Evolutionary conservation across 2,888 invertebrate genomes (phyloP).

Genomic region (Leuctra nigra): DNA sequence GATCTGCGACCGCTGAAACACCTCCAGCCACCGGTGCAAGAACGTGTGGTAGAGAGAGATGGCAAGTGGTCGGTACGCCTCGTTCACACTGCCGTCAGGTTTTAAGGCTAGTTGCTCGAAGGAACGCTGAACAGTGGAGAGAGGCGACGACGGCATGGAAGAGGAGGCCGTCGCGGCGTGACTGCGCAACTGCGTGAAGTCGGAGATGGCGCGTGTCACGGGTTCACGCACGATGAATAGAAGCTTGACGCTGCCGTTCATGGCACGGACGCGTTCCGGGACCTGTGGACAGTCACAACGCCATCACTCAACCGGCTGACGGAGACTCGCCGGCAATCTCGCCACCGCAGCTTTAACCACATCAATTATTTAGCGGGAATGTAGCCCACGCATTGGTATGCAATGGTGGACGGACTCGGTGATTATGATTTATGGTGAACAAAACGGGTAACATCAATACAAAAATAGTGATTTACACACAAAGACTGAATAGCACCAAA

Average conservation of each 20-base stretch:
- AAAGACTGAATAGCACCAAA: too few relatives aligned
- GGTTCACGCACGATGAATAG: conserved; percentile 94
- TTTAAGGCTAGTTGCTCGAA: conserved; percentile 78
- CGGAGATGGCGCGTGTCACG: conserved; percentile 91
- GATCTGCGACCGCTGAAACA: conserved; percentile 79
- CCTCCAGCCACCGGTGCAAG: conserved; percentile 85
- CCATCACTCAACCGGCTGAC: conserved; percentile 37
- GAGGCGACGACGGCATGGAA: conserved; percentile 31
- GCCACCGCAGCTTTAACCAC: conserved; percentile 61
- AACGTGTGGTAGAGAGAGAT: conserved; percentile 90
- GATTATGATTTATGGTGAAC: too few relatives aligned
- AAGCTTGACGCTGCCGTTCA: conserved; percentile 89
- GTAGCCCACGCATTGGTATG: too few relatives aligned
- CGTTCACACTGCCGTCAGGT: conserved; percentile 76
- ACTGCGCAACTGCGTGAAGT: conserved; percentile 88
- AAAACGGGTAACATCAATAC: too few relatives aligned
- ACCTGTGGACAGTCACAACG: conserved; percentile 55
- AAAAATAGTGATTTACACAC: too few relatives aligned
- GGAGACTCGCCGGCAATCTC: too few relatives aligned
- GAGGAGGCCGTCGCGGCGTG: conserved; percentile 65
- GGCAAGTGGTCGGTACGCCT: conserved; percentile 74
- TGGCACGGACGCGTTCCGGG: conserved; percentile 85
- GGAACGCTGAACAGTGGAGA: conserved; percentile 44
- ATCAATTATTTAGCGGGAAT: conserved; percentile 51
- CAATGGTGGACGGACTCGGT: too few relatives aligned